Conservation (phyloP, 2,888 invertebrate species). For the Prostheceraeus crozeri region DNA sequence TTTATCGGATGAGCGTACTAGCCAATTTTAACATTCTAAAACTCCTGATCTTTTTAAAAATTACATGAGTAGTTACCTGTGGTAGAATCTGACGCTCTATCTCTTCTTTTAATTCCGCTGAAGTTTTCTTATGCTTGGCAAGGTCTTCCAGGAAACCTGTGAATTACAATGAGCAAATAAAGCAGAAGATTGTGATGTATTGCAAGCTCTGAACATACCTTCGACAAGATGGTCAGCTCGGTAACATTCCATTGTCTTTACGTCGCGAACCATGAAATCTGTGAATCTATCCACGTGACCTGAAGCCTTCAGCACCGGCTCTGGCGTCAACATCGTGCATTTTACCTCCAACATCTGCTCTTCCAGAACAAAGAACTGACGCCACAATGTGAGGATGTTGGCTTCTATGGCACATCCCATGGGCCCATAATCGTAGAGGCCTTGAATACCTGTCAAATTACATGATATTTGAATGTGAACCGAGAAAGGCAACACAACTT, state of each 20-base stretch:
- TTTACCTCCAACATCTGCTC: constrained; percentile 99
- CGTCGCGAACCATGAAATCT: constrained; percentile 97
- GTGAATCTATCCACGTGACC: constrained; percentile 98
- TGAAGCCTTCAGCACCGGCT: constrained; percentile 90
- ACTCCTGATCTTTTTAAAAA: constrained; percentile 32
- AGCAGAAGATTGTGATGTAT: background rate
- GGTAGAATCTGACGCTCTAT: constrained; percentile 68
- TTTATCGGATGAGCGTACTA: no score
- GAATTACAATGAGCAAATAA: constrained; percentile 58
- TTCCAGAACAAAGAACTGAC: constrained; percentile 87
- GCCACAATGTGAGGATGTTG: constrained; percentile 84
- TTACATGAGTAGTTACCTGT: constrained; percentile 37
- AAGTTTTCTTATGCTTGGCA: constrained; percentile 70
- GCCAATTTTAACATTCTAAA: no score
- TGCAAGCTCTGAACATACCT: no score
- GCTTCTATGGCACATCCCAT: constrained; percentile 98
- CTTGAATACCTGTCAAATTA: constrained; percentile 60
- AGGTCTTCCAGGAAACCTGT: constrained; percentile 75
- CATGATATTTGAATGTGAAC: no score
- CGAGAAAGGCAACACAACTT: no score
- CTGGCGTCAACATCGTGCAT: constrained; percentile 92
- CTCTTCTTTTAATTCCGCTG: constrained; percentile 67
- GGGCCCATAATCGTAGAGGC: constrained; percentile 96
- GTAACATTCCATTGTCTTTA: constrained; percentile 90
- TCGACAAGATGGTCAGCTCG: constrained; percentile 94